These are phyloP conservation scores for Heteromormyrus szaboi DNA, from an alignment of 2,797 vertebrate species.

Conservation along the genomic window DNA sequence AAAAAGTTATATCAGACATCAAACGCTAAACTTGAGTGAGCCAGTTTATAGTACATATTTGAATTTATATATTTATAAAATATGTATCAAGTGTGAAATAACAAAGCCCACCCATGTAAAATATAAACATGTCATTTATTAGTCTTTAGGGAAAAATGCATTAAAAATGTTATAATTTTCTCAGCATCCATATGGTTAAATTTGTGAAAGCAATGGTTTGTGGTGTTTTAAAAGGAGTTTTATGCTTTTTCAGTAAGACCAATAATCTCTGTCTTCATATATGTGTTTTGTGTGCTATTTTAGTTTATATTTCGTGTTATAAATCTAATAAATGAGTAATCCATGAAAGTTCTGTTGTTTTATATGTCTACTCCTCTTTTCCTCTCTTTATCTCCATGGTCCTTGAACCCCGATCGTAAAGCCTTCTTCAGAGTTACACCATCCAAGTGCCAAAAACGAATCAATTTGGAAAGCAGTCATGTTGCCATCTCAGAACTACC, in stretches of 20 bases:
- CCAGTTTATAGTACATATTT: not conserved
- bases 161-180: not conserved
- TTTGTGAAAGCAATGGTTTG: not conserved
- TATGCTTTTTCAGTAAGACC: not conserved
- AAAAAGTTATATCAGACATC: not conserved
- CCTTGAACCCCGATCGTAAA: not conserved
- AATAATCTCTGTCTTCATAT: not conserved
- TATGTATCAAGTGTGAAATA: not conserved
- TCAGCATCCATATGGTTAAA: not conserved
- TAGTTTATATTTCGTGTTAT: not conserved
- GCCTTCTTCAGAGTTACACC: not conserved
- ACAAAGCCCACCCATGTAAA: not conserved
- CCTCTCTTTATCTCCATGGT: not conserved
- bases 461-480: not conserved
- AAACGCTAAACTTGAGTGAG: not conserved
- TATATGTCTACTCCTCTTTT: not conserved
- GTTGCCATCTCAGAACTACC: not conserved
- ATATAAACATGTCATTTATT: not conserved
- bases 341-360: not conserved
- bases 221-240: not conserved
- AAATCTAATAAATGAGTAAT: not conserved
- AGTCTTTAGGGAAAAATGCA: not conserved
- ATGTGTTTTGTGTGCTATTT: not conserved
- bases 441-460: not conserved
- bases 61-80: not conserved